phyloP scores from a whole-genome alignment of 2,113 vertebrate species.

The Neogobius melanostomus region DNA sequence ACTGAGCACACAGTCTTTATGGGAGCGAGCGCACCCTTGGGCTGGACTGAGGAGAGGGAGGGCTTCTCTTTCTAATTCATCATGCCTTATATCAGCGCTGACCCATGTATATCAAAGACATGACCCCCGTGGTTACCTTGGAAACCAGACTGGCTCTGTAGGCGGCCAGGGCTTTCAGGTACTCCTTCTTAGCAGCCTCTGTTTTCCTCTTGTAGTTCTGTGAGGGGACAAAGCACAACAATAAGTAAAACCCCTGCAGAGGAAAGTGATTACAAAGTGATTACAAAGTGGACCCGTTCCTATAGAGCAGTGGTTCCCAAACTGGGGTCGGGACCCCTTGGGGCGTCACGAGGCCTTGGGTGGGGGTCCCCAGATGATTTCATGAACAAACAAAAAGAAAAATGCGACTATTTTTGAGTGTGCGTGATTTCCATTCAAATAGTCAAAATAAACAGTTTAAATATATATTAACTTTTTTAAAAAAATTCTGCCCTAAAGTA shows the following conservation, averaged over 20 bases:
- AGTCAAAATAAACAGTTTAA: no score
- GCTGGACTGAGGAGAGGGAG: conserved; percentile 56
- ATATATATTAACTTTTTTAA: no score
- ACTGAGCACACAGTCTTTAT: conserved; percentile 44
- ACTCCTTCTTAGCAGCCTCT: conserved; percentile 98
- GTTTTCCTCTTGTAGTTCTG: conserved; percentile 99
- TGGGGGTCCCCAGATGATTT: no score
- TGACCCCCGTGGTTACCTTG: conserved; percentile 88
- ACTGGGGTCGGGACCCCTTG: no score
- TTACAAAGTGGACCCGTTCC: conserved; percentile 29
- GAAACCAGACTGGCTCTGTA: conserved; percentile 99
- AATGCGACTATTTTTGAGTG: no score
- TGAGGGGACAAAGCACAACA: conserved; percentile 72
- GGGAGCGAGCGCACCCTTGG: conserved; percentile 52
- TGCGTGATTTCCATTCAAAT: no score
- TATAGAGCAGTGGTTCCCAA: no score
- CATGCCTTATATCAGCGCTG: conserved; percentile 76
- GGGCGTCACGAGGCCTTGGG: no score
- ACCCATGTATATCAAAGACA: conserved; percentile 80
- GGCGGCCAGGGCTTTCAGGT: conserved; percentile 97
- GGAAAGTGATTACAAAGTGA: conserved; percentile 64
- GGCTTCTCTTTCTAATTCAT: conserved; percentile 79
- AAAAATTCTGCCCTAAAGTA: no score
- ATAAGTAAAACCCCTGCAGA: conserved; percentile 51
- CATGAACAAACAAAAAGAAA: no score